phyloP scores from a whole-genome alignment of 2,888 invertebrate species.

The Galeruca laticollis region DNA sequence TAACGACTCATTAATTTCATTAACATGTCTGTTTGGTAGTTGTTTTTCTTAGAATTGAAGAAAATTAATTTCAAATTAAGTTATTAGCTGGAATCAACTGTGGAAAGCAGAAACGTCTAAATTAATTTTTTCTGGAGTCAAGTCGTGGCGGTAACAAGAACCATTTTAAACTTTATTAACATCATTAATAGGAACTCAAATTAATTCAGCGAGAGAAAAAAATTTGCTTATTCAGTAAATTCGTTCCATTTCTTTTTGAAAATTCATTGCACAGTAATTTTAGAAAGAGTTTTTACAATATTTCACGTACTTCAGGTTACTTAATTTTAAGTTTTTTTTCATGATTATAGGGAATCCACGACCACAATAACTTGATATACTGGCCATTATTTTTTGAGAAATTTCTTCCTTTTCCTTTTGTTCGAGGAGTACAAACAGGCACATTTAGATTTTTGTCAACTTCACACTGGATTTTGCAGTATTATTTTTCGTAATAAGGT shows the following conservation, averaged over 20 bases:
- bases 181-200: constrained; percentile 29
- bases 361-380: too few relatives aligned
- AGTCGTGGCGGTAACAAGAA: constrained; percentile 22
- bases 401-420: too few relatives aligned
- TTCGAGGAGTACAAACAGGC: too few relatives aligned
- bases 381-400: too few relatives aligned
- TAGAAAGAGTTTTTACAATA: too few relatives aligned
- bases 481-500: too few relatives aligned
- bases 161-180: constrained; percentile 29
- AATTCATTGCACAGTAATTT: background rate
- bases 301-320: too few relatives aligned
- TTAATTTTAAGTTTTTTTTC: too few relatives aligned
- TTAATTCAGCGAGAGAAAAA: constrained; percentile 30
- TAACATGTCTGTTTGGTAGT: constrained; percentile 30
- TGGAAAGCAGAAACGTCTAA: constrained; percentile 23
- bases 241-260: constrained; percentile 5
- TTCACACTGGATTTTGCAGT: too few relatives aligned
- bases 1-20: constrained; percentile 24
- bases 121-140: constrained; percentile 27
- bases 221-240: constrained; percentile 12
- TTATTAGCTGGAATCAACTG: constrained; percentile 36
- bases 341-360: too few relatives aligned
- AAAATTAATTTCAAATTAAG: constrained; percentile 41
- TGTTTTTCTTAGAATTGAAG: constrained; percentile 35
- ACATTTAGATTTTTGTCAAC: too few relatives aligned